Conservation (phyloP, 2,888 invertebrate species). For the Rhingia rostrata region DNA sequence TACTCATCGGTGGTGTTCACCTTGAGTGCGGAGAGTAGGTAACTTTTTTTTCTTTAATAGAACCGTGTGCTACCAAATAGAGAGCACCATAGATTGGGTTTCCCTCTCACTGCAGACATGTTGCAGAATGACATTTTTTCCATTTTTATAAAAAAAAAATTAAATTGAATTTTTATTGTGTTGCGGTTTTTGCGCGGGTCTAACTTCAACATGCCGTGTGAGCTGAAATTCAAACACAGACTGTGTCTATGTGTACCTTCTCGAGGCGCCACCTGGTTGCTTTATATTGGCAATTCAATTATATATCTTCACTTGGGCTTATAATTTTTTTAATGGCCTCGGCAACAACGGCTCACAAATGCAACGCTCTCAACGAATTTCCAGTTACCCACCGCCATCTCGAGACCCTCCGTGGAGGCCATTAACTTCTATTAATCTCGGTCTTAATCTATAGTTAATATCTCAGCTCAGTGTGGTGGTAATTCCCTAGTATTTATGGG, state of each 20-base stretch:
- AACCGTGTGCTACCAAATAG: constrained; percentile 6
- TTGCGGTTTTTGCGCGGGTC: constrained; percentile 45
- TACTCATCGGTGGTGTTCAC: constrained; percentile 27
- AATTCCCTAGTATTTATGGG: constrained; percentile 55
- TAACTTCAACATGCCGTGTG: constrained; percentile 4
- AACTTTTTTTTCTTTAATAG: constrained; percentile 35
- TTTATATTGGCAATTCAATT: constrained; percentile 59
- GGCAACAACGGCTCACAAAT: constrained; percentile 17
- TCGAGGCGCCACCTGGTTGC: constrained; percentile 49
- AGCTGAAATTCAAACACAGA: not conserved
- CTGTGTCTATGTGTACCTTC: too few species aligned
- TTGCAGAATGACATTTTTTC: constrained; percentile 43
- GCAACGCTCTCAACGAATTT: constrained; percentile 24
- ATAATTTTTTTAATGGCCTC: constrained; percentile 65
- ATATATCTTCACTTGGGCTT: constrained; percentile 39
- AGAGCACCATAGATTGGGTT: constrained; percentile 17
- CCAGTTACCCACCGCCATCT: constrained; percentile 13
- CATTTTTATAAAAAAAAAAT: constrained; percentile 17
- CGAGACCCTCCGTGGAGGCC: not conserved
- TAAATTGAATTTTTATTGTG: constrained; percentile 58
- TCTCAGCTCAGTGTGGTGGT: constrained; percentile 35
- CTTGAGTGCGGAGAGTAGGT: constrained; percentile 43
- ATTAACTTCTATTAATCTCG: constrained; percentile 59
- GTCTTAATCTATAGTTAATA: constrained; percentile 50
- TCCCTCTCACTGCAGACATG: constrained; percentile 24